Evolutionary conservation across 30 jellyfish, hydroid and myxozoan species (phyloP).

Genomic region (Chironex yamaguchii): DNA sequence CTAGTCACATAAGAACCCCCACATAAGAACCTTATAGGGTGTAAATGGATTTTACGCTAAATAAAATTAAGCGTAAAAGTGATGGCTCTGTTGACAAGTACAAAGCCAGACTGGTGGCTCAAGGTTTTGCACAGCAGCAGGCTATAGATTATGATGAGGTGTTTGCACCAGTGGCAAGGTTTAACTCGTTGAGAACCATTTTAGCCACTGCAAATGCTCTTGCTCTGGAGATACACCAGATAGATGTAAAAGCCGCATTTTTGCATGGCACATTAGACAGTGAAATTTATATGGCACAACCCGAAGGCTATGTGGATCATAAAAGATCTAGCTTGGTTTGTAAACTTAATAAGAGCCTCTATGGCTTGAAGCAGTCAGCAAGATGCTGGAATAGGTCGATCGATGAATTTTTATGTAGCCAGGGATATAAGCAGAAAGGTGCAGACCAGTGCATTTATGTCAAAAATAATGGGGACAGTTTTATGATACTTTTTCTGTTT

Average conservation of each 20-base stretch:
- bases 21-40: background rate
- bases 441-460: conserved; percentile 56
- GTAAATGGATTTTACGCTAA: conserved; percentile 21
- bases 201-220: conserved; percentile 31
- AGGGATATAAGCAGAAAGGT: conserved; percentile 1
- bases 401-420: background rate
- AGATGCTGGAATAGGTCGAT: conserved; percentile 41
- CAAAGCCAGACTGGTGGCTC: conserved; percentile 70
- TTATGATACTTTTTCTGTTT: background rate
- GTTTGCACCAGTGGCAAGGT: conserved; percentile 62
- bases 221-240: conserved; percentile 41
- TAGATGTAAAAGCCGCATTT: conserved; percentile 31
- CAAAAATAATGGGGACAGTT: conserved; percentile 8
- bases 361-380: conserved; percentile 49
- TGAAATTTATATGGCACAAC: conserved; percentile 46
- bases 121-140: conserved; percentile 61
- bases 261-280: conserved; percentile 37
- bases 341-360: conserved; percentile 8
- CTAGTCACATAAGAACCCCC: background rate
- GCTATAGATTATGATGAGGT: conserved; percentile 29
- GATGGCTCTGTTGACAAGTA: conserved; percentile 58
- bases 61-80: conserved; percentile 21
- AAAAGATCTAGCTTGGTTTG: background rate
- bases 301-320: conserved; percentile 4
- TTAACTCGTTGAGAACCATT: conserved; percentile 15